Conservation (phyloP, 2,113 vertebrate genomes). For the Atlantisia rogersi region DNA sequence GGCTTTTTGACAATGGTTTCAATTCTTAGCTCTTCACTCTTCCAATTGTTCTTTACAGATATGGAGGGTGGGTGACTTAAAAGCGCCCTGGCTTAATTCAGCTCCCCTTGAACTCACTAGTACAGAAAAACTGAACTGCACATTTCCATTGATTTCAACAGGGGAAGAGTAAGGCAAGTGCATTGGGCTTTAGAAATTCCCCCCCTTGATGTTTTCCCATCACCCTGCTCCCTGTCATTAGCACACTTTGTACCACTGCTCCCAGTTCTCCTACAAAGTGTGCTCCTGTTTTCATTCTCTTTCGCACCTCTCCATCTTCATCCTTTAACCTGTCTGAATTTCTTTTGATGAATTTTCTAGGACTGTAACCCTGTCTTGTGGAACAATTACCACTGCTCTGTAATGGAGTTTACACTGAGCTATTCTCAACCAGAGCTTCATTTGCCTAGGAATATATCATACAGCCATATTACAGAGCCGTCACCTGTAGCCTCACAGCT, state of each 20-base stretch:
- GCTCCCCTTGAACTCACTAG: constrained; percentile 46
- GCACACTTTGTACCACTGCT: constrained; percentile 13
- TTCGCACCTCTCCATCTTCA: neutral
- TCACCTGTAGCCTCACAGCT: neutral
- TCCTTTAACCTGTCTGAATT: neutral
- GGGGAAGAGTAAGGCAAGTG: constrained; percentile 31
- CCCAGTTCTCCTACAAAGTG: neutral
- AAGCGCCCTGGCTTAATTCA: constrained; percentile 11
- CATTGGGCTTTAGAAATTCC: constrained; percentile 41
- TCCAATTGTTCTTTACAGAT: constrained; percentile 54
- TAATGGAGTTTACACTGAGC: neutral
- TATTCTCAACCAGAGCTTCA: neutral
- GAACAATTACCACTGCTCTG: neutral
- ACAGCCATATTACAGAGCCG: neutral
- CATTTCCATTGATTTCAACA: constrained; percentile 38
- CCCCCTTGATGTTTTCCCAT: constrained; percentile 43
- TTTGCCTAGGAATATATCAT: constrained; percentile 4
- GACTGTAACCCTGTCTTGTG: neutral
- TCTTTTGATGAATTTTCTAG: neutral
- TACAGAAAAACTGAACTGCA: constrained; percentile 38
- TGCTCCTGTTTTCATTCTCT: neutral
- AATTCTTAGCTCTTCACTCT: constrained; percentile 57
- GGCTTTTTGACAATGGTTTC: constrained; percentile 32
- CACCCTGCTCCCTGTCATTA: constrained; percentile 41
- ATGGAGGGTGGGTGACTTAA: constrained; percentile 35